These are phyloP conservation scores for Tylochromis polylepis DNA, from an alignment of 2,113 vertebrate genomes.

Conservation along the genomic window DNA sequence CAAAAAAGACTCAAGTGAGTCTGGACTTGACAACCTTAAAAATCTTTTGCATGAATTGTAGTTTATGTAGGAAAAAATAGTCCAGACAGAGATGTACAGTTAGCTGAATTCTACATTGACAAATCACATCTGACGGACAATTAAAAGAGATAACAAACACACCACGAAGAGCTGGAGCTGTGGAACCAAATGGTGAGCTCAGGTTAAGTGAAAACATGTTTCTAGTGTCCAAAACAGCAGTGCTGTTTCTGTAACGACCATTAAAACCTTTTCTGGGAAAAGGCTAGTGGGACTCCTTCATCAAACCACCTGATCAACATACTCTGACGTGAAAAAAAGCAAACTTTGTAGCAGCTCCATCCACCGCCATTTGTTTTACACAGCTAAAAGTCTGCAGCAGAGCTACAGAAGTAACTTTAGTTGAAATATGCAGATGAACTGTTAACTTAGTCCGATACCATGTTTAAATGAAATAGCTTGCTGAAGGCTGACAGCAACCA, in stretches of 20 bases:
- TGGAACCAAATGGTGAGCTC: background rate
- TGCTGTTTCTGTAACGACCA: background rate
- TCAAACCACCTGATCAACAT: background rate
- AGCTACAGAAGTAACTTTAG: background rate
- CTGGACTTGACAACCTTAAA: background rate
- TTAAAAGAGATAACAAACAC: background rate
- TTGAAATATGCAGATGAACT: background rate
- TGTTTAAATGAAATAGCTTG: too few relatives aligned
- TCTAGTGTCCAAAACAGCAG: background rate
- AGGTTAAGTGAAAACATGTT: background rate
- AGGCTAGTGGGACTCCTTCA: background rate
- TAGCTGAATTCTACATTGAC: background rate
- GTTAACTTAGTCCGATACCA: background rate
- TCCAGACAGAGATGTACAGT: background rate
- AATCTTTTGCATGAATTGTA: background rate
- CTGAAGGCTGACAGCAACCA: too few relatives aligned
- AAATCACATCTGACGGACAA: rapidly evolving
- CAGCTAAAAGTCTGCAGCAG: background rate
- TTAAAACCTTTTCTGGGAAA: background rate
- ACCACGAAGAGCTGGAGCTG: background rate
- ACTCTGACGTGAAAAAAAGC: background rate
- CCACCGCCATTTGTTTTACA: background rate
- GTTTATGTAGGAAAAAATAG: background rate
- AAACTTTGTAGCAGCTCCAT: background rate
- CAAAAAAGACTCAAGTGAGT: background rate